phyloP scores from a whole-genome alignment of 2,113 vertebrate species.

The Anhinga anhinga region DNA sequence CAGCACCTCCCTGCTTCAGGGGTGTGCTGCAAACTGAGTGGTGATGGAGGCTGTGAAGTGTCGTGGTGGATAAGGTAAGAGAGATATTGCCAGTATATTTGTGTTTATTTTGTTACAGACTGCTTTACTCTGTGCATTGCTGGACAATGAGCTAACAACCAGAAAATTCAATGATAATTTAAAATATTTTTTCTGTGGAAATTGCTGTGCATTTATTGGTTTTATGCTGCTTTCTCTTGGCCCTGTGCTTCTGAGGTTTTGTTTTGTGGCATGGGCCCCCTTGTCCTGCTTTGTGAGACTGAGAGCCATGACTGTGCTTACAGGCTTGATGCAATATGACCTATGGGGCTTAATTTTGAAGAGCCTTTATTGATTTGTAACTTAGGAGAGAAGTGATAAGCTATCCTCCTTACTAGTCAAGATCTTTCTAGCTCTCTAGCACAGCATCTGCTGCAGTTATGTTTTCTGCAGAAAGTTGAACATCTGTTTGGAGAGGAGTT shows the following conservation, averaged over 20 bases:
- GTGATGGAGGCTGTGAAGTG: not conserved
- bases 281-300: not conserved
- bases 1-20: not conserved
- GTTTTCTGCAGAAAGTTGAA: not conserved
- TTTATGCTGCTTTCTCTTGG: not conserved
- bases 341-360: not conserved
- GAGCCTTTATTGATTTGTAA: not conserved
- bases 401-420: accelerated
- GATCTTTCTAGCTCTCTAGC: not conserved
- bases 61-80: not conserved
- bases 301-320: not conserved
- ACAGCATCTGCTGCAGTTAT: not conserved
- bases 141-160: not conserved
- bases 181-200: not conserved
- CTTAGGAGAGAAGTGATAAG: not conserved
- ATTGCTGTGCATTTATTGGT: accelerated
- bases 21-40: not conserved
- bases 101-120: not conserved
- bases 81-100: not conserved
- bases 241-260: not conserved
- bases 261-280: accelerated
- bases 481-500: not conserved
- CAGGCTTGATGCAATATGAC: not conserved
- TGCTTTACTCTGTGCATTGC: not conserved
- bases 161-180: not conserved